A percentile compares a stretch with the other conserved stretches of the same genome.
Evolutionary conservation across 2,113 vertebrate species (phyloP).

Genomic region (Equus przewalskii): DNA sequence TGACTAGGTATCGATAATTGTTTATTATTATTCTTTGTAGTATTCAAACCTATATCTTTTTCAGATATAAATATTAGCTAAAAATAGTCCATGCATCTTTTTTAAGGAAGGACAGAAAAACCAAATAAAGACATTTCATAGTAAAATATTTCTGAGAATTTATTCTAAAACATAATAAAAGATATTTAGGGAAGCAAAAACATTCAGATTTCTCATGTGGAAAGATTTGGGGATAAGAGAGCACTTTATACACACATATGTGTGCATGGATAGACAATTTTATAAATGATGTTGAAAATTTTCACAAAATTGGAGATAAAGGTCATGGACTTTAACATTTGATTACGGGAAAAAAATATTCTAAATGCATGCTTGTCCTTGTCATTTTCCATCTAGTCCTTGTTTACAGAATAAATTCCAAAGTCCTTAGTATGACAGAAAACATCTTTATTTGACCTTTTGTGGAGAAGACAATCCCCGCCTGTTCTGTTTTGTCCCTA

Average conservation of each 20-base stretch:
- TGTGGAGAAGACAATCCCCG: not conserved
- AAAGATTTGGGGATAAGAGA: not conserved
- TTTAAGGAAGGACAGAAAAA: not conserved
- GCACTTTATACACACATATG: not conserved
- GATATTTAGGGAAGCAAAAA: not conserved
- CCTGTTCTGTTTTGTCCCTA: not conserved
- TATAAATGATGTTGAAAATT: not conserved
- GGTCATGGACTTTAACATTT: not conserved
- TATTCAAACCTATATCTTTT: not conserved
- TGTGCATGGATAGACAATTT: not conserved
- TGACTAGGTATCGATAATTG: not conserved
- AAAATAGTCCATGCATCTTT: not conserved
- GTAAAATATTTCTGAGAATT: slow-evolving; percentile 6
- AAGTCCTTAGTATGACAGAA: not conserved
- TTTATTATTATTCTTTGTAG: not conserved
- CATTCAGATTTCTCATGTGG: not conserved
- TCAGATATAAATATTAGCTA: not conserved
- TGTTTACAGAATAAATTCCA: slow-evolving; percentile 50
- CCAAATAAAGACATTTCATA: not conserved
- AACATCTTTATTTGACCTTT: not conserved
- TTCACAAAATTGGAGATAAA: slow-evolving; percentile 45
- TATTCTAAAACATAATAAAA: slow-evolving; percentile 24
- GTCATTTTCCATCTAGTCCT: not conserved
- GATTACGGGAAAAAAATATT: not conserved
- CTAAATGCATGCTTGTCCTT: not conserved